Evolutionary conservation across 35 echinoderm and acorn worm genomes (phyloP), one percentile per base, ranked within the genome.

Genomic region (Eucidaris tribuloides): DNA sequence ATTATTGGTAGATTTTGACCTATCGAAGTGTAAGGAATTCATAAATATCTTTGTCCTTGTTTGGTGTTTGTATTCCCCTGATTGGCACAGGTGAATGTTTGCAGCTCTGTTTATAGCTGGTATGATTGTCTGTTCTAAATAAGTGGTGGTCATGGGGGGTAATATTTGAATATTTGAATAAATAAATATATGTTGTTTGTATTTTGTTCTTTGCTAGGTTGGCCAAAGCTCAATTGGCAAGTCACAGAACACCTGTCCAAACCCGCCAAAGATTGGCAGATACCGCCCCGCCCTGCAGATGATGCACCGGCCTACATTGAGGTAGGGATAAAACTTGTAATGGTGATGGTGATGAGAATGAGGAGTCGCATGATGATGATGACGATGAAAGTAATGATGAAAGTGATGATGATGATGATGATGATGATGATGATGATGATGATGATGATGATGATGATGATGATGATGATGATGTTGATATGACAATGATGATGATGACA

Each of bases 241-340:
- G 90, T 99, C 33, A 99, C 91, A 87, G 96, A 99, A 36, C 91
- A 92, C 24, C 79, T 99, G 43, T 84, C 63, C 37, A 99, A 93
- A 71, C 96, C 96, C 4, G 83, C 90, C 49, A 99, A 93, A 65
- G 96, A 99, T 38, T 99, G 96, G 96, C 90, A 90, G 72, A 79
- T 93, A 29, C 96, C 96, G 18, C 87, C 96, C 15, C 45, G 96
- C 27, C 89, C 92, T 79, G 87, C 96, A 39, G 96, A 99, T 23
- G 96, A 99, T 52, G 84, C 91, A 62, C 89, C 91, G 41, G 96
- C 96, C 31, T 99, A 99, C 52, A 4, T 70, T 25, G 32, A 33
- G 64, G 19, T 70, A 35, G 23, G 29, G 25, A 70, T 70, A 35
- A 38, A 9, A 35, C 6, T 70, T 3, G 3, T 70, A 35, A 70